phyloP scores from a whole-genome alignment of 1,140 invertebrate genomes.

The Pogonognathellus flavescens region DNA sequence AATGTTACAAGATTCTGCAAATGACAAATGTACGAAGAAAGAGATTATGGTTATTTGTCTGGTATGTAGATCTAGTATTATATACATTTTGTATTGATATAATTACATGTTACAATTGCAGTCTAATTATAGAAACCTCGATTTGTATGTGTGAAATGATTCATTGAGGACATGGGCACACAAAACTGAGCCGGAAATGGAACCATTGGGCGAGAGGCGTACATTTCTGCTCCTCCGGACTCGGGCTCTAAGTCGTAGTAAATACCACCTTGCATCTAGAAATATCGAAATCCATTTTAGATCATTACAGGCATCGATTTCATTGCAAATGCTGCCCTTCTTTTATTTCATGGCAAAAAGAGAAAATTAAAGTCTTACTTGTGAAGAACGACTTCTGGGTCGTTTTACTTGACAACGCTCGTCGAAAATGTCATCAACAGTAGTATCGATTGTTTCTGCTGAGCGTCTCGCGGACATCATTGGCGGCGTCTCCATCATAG shows the following conservation, averaged over 20 bases:
- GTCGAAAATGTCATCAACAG: conserved; percentile 65
- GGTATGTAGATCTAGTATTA: too few species aligned
- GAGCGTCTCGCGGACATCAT: conserved; percentile 64
- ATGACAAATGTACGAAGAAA: conserved; percentile 26
- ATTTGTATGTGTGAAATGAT: conserved; percentile 51
- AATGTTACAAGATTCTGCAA: not conserved
- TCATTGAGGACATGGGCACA: conserved; percentile 59
- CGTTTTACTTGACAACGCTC: conserved; percentile 62
- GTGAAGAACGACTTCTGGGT: conserved; percentile 65
- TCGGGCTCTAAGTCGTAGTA: conserved; percentile 64
- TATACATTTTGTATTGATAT: conserved; percentile 35
- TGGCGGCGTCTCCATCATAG: conserved; percentile 62
- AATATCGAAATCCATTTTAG: not conserved
- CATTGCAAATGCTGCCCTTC: too few species aligned
- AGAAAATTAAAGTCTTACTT: conserved; percentile 59
- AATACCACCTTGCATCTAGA: conserved; percentile 62
- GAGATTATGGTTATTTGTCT: not conserved
- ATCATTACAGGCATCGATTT: too few species aligned
- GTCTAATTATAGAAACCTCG: conserved; percentile 63
- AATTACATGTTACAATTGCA: conserved; percentile 1
- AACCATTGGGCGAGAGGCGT: conserved; percentile 50
- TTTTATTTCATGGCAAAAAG: not conserved
- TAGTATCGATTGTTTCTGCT: conserved; percentile 65
- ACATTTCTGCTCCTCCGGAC: conserved; percentile 54
- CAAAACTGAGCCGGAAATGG: conserved; percentile 63